Evolutionary conservation across 2,888 invertebrate genomes (phyloP).

Genomic region (Dioctria rufipes): DNA sequence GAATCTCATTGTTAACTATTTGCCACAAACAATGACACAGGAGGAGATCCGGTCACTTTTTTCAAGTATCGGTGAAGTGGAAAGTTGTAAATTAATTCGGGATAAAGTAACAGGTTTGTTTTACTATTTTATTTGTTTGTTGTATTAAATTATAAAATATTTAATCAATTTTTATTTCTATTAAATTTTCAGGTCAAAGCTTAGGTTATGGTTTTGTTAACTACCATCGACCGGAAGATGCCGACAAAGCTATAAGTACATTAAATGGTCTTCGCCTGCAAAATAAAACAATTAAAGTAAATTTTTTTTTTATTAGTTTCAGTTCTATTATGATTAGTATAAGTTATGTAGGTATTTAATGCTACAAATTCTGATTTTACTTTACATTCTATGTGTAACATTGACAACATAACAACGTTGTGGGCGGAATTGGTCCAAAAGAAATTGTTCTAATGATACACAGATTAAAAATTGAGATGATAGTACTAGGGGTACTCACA

Average conservation of each 20-base stretch:
- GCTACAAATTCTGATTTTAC: too few relatives aligned
- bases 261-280: constrained; percentile 98
- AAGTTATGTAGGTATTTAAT: too few relatives aligned
- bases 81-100: constrained; percentile 96
- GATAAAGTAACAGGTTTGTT: constrained; percentile 92
- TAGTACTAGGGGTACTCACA: too few relatives aligned
- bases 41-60: constrained; percentile 96
- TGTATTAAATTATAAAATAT: constrained; percentile 24
- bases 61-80: constrained; percentile 95
- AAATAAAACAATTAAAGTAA: constrained; percentile 99
- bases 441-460: too few relatives aligned
- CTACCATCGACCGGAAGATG: constrained; percentile 97
- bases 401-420: too few relatives aligned
- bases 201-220: constrained; percentile 99
- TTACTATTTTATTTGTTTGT: constrained; percentile 1
- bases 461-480: too few relatives aligned
- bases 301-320: neutral
- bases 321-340: neutral
- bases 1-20: constrained; percentile 95
- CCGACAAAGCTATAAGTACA: constrained; percentile 98
- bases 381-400: too few relatives aligned
- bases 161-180: constrained; percentile 29
- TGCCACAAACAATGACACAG: constrained; percentile 95
- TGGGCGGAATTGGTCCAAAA: too few relatives aligned
- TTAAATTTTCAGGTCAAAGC: constrained; percentile 84